phyloP scores from a whole-genome alignment of 2,113 vertebrate genomes.

The Brevimyrus niger region DNA sequence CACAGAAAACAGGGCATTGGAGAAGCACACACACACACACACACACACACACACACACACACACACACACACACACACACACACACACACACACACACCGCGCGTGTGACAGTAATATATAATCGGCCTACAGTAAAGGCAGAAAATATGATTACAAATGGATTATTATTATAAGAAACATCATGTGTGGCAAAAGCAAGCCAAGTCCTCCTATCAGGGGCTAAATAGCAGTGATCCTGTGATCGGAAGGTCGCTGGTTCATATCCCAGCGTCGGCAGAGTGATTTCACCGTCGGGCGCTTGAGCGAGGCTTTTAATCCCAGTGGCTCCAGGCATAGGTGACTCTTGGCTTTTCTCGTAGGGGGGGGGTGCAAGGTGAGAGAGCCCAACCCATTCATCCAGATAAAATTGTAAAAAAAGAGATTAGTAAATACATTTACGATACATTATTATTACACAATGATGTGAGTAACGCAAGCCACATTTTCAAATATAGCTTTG shows the following conservation, averaged over 20 bases:
- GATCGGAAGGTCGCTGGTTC: background rate
- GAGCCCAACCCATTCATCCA: background rate
- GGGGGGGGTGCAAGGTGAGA: background rate
- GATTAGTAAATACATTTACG: background rate
- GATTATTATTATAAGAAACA: constrained; percentile 41
- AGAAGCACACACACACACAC: background rate
- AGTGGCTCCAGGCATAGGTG: background rate
- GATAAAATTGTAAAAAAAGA: background rate
- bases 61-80: background rate
- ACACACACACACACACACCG: background rate
- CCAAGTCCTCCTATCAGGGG: background rate
- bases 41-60: background rate
- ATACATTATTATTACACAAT: background rate
- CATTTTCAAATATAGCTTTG: background rate
- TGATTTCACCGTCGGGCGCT: background rate
- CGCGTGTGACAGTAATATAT: background rate
- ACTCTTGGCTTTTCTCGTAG: background rate
- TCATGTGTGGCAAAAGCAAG: no score
- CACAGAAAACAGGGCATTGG: background rate
- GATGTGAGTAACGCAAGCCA: background rate
- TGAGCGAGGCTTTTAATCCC: constrained; percentile 51
- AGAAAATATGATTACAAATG: background rate
- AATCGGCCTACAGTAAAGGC: background rate
- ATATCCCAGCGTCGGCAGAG: background rate
- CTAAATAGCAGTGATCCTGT: background rate